Evolutionary conservation across 1,140 invertebrate species (phyloP), one percentile per base, ranked within the genome.

Genomic region (Forficula auricularia): DNA sequence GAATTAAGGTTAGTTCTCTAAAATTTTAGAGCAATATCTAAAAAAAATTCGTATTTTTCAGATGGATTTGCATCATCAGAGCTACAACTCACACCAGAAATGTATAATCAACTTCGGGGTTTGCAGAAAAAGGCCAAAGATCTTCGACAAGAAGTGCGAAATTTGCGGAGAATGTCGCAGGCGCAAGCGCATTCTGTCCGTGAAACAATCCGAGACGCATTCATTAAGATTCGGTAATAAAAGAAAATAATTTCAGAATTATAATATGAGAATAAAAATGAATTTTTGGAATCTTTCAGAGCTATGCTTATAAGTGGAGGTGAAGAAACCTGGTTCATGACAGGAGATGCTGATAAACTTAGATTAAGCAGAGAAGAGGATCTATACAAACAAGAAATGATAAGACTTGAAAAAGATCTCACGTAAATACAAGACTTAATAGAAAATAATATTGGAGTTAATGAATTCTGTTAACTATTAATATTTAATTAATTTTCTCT

Each of bases 71-170:
- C n/a, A 18, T 6, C 38, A 3, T 4, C 49, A 63, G 75, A 77
- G 52, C 53, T 78, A 47, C 71, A 73, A 19, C 66, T 89, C 2
- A 81, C 80, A 3, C 79, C 81, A 2, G 85, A 89, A 58, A 82
- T 86, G 68, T 87, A 84, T 59, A 82, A 81, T 58, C 84, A 91
- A 48, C 59, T 92, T 33, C 65, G 82, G 38, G 71, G 77, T 22
- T 61, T 94, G 39, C 84, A 90, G 53, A 89, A 89, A 56, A 85
- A 87, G 57, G 82, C 87, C 6, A 87, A 83, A 55, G 87, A 92
- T 59, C 66, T 96, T 13, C 69, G 82, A 43, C 74, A 80, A 46
- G 91, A 97, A 66, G 78, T 95, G 43, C 71, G 81, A 44, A 85
- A 86, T 54, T 63, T 97, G 16, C 68, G 89, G 2, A 71, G 88